Evolutionary conservation across 2,797 vertebrate genomes (phyloP).

Genomic region (Kryptolebias ocellatus): DNA sequence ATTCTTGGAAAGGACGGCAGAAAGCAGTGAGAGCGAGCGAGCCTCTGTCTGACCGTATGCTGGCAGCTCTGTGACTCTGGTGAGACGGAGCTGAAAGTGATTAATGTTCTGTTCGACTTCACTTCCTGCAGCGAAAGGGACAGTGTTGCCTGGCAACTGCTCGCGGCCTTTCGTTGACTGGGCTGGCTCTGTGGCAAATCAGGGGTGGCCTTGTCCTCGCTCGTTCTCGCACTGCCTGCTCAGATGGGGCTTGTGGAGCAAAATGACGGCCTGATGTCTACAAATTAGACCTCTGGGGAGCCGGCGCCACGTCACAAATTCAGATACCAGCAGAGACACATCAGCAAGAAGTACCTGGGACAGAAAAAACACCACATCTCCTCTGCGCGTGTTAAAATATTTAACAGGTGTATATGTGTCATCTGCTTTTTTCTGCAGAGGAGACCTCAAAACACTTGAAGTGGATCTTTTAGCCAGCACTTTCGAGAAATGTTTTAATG

Average conservation of each 20-base stretch:
- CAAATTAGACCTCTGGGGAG: constrained; percentile 4
- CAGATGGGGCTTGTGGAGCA: constrained; percentile 34
- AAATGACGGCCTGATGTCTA: constrained; percentile 9
- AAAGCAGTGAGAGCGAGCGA: constrained; percentile 25
- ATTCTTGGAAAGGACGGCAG: constrained; percentile 7
- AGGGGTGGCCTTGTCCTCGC: constrained; percentile 64
- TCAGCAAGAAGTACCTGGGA: not conserved
- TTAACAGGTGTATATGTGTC: constrained; percentile 14
- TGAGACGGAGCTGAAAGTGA: constrained; percentile 73
- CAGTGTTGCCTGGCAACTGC: constrained; percentile 83
- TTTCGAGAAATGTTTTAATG: constrained; percentile 5
- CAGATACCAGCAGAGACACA: not conserved
- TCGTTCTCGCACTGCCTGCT: constrained; percentile 60
- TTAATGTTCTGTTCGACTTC: constrained; percentile 74
- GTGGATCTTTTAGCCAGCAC: constrained; percentile 24
- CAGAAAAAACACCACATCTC: constrained; percentile 11
- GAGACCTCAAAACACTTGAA: constrained; percentile 9
- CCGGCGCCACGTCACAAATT: not conserved
- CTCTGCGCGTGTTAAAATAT: constrained; percentile 36
- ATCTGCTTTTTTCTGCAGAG: too few relatives aligned
- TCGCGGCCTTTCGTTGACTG: constrained; percentile 72
- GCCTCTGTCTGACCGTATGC: constrained; percentile 48
- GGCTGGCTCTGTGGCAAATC: constrained; percentile 65
- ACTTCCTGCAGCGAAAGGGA: constrained; percentile 77
- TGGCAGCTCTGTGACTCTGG: constrained; percentile 41